Evolutionary conservation across 2,888 invertebrate species (phyloP).

Genomic region (Apodemia zela): DNA sequence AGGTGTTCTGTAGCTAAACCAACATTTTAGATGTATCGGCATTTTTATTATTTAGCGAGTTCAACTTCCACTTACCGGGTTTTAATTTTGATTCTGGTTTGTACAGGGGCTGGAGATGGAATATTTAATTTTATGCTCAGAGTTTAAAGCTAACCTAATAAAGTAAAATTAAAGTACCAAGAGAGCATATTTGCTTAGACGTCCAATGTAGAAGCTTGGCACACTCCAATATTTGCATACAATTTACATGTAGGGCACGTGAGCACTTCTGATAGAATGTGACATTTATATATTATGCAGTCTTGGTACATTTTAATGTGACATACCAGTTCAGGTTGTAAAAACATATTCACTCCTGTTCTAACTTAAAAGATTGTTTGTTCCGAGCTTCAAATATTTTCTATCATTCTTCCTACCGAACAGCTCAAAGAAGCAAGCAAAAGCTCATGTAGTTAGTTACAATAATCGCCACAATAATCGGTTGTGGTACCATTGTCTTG

Average conservation of each 20-base stretch:
- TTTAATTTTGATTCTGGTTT: no score
- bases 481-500: no score
- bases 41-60: no score
- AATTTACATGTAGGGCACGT: conserved; percentile 19
- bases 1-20: no score
- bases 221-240: conserved; percentile 22
- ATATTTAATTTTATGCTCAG: not conserved
- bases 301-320: not conserved
- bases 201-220: conserved; percentile 12
- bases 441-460: no score
- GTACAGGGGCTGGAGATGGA: no score
- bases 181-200: conserved; percentile 14
- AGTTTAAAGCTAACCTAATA: conserved; percentile 2
- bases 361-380: not conserved
- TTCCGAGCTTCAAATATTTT: no score
- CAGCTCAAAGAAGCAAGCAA: no score
- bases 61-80: no score
- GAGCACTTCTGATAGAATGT: conserved; percentile 8
- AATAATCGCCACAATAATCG: no score
- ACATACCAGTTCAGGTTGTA: not conserved
- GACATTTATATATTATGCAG: conserved; percentile 5
- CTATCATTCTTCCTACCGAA: no score
- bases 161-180: conserved; percentile 18
- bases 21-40: no score
- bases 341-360: not conserved